Evolutionary conservation across 23 tunicate genomes (phyloP), one percentile per base, ranked within the genome.

Genomic region (Clavelina lepadiformis): DNA sequence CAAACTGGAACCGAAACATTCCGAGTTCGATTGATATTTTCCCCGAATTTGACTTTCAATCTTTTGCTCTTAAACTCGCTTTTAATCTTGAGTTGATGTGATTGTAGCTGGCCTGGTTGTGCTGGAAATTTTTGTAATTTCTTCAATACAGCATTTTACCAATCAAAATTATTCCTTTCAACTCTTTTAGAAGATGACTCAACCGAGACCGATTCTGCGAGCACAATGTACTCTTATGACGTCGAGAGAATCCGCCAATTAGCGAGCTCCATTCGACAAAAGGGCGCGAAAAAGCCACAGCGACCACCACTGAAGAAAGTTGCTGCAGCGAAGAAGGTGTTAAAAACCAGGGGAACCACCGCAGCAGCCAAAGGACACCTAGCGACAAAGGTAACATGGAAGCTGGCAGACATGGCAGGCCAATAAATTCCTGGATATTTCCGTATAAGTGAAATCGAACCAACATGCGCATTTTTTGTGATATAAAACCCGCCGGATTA

Each of bases 201-300:
- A 21, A 75, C 93, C 2, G 95, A 86, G 28, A 86, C 95, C 5
- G 95, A 86, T 46, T 86, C 95, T 4, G 95, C 95, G 28, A 86
- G 95, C 58, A 86, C 95, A 31, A 86, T 86, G 95, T 72, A 86
- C 66, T 86, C 95, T 33, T 86, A 86, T 58, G 95, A 86, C 66
- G 85, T 86, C 20, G 95, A 86, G 44, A 56, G 95, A 38, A 57
- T 86, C 31, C 38, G 66, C 28, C 95, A 86, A 72, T 77, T 86
- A 31, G 95, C 95, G 3, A n/a, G 56, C 28, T 51, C 82, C 25
- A 86, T 86, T 15, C 69, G 95, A 29, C 72, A 86, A 47, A 86
- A 82, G 38, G 95, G 95, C 28, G 95, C 95, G 2, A 86, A 78
- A 46, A 77, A 76, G 38, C 82, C 82, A 0, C 95, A 77, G 30